A percentile compares a stretch with the other conserved stretches of the same genome.
Conservation (phyloP, 1,140 invertebrate species). For the Latrodectus geometricus region DNA sequence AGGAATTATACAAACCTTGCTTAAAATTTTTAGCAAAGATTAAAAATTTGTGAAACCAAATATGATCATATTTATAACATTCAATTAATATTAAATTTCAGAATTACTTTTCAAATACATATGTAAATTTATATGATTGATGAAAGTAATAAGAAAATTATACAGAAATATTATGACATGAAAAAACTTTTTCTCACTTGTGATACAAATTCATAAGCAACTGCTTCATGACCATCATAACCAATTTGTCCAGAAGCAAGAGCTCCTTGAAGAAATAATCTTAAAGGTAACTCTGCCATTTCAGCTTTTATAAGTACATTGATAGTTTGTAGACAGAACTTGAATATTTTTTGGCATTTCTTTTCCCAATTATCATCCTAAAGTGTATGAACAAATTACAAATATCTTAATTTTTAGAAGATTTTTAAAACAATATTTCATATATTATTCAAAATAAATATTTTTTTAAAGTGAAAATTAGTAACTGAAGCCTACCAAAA, state of each 20-base stretch:
- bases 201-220: constrained; percentile 98
- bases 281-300: constrained; percentile 89
- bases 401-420: not conserved
- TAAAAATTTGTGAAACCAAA: too few species aligned
- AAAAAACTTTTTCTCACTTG: constrained; percentile 74
- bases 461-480: not conserved
- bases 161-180: not conserved
- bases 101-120: too few species aligned
- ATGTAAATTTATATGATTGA: too few species aligned
- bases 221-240: constrained; percentile 94
- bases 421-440: not conserved
- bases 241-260: constrained; percentile 90
- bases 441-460: not conserved
- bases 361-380: constrained; percentile 98
- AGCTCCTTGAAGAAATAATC: constrained; percentile 95
- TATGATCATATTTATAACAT: too few species aligned
- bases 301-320: constrained; percentile 89
- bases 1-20: too few species aligned
- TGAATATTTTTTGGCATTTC: constrained; percentile 97
- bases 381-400: constrained; percentile 53
- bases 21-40: too few species aligned
- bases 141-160: too few species aligned
- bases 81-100: too few species aligned
- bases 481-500: not conserved
- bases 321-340: constrained; percentile 94